phyloP scores from a whole-genome alignment of 2,888 invertebrate genomes.

The Macropis europaea region DNA sequence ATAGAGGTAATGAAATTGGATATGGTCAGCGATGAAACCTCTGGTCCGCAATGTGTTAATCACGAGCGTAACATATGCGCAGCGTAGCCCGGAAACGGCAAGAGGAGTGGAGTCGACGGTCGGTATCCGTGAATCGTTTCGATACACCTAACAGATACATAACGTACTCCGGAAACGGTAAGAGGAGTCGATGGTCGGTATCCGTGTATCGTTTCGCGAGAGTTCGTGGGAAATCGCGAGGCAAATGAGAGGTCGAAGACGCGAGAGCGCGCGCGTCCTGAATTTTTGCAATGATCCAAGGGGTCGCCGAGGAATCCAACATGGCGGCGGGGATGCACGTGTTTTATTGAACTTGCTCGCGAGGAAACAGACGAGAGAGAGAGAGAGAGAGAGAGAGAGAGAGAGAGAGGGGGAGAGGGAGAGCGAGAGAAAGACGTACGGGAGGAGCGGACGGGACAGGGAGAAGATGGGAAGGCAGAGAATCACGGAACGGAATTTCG shows the following conservation, averaged over 20 bases:
- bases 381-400: constrained; percentile 28
- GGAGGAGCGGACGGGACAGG: too few species aligned
- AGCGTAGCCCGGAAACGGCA: too few species aligned
- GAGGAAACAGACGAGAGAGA: constrained; percentile 64
- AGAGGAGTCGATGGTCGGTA: neutral
- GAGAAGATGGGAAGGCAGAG: constrained; percentile 52
- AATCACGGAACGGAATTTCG: constrained; percentile 77
- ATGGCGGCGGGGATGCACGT: constrained; percentile 70
- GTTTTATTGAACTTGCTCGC: constrained; percentile 72
- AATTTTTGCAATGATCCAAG: constrained; percentile 74
- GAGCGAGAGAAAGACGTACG: constrained; percentile 47
- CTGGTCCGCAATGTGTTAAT: too few species aligned
- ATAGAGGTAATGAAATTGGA: too few species aligned
- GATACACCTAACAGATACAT: too few species aligned
- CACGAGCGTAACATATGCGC: neutral
- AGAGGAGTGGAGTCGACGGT: too few species aligned
- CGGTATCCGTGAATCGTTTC: too few species aligned
- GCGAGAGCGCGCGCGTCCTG: constrained; percentile 43
- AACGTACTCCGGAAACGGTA: too few species aligned
- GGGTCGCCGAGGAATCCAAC: constrained; percentile 76
- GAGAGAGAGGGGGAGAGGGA: constrained; percentile 64
- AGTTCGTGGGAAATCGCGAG: constrained; percentile 45
- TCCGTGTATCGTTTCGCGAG: constrained; percentile 16
- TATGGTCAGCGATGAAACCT: too few species aligned
- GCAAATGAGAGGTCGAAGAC: constrained; percentile 54